phyloP scores from a whole-genome alignment of 2,797 vertebrate genomes.

The Danio albolineatus region DNA sequence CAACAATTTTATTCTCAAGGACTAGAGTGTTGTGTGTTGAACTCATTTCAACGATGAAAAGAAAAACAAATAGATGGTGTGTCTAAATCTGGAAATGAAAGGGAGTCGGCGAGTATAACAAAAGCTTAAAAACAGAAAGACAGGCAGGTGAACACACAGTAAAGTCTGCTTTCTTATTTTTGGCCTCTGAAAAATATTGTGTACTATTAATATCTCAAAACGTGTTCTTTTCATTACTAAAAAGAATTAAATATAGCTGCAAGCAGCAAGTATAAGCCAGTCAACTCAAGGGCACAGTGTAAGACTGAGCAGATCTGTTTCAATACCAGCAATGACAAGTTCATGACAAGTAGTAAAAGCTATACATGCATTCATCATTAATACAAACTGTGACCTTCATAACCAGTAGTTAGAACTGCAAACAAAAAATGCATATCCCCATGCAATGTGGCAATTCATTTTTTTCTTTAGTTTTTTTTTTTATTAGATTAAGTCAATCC shows the following conservation, averaged over 20 bases:
- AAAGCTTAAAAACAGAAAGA: conserved; percentile 29
- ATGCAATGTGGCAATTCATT: not conserved
- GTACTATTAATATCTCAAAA: not conserved
- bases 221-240: not conserved
- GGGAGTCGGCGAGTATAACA: not conserved
- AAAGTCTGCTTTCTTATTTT: not conserved
- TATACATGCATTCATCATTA: not conserved
- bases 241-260: not conserved
- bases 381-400: not conserved
- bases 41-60: not conserved
- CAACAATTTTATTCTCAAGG: not conserved
- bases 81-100: not conserved
- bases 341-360: not conserved
- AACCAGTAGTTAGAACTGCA: not conserved
- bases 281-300: not conserved
- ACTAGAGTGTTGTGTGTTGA: not conserved
- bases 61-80: conserved; percentile 11
- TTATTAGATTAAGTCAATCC: too few species aligned
- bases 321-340: not conserved
- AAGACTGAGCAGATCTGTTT: not conserved
- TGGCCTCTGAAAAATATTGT: not conserved
- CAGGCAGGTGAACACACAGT: conserved; percentile 7
- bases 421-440: not conserved
- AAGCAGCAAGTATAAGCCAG: not conserved
- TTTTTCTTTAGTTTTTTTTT: too few species aligned